Evolutionary conservation across 2,888 invertebrate species (phyloP), one percentile per base, ranked within the genome.

Genomic region (Monoplex corrugatus): DNA sequence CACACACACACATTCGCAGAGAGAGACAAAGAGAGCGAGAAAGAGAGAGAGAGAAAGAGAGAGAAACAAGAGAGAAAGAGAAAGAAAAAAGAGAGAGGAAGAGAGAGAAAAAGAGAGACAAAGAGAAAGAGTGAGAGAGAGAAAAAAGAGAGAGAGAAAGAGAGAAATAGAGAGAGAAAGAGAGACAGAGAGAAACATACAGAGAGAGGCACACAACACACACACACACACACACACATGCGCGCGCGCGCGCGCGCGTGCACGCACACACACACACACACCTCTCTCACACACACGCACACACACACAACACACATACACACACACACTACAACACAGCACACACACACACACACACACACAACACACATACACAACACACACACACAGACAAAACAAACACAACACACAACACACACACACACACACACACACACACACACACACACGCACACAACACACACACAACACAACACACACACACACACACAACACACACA

Each of bases 211-310:
- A 16, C 16, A 50, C 8, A 50, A 63, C 63, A 63, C 63, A 63
- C 63, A 63, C 63, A 63, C 63, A 63, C 63, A 63, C 63, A 63
- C 63, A 63, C 63, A 63, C 63, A 63, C 63, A 63, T 28, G 23
- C 63, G 23, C 13, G 23, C 13, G 23, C 63, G 8, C 63, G 63
- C 63, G 8, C 63, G 63, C 63, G 63, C 63, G 63, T 23, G 63
- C 63, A 23, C 63, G 63, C 8, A 63, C 63, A 23, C 63, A 63
- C 23, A 23, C 63, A 63, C 28, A 28, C 23, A n/a, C n/a, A n/a
- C n/a, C n/a, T n/a, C n/a, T n/a, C n/a, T n/a, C n/a, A n/a, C n/a
- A 63, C 8, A 3, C 63, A 63, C 63, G 63, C 63, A 63, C 23
- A 23, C 50, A 50, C 50, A 50, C 8, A 50, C 16, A 50, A 50